A percentile compares a stretch with the other conserved stretches of the same genome.
Conservation (phyloP, 30 jellyfish, hydroid and myxozoan genomes). For the Rhopilema esculentum region DNA sequence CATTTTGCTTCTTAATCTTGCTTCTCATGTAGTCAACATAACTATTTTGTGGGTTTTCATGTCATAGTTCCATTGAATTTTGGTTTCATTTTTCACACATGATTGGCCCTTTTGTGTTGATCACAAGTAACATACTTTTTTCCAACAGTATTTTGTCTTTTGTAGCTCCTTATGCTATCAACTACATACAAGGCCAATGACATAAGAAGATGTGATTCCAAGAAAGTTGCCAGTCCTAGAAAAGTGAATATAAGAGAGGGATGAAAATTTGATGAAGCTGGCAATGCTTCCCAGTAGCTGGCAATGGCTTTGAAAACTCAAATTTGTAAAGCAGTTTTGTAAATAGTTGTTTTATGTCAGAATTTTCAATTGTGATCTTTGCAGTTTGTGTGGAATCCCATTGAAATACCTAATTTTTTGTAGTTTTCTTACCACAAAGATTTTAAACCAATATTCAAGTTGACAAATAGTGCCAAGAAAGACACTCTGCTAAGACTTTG, state of each 20-base stretch:
- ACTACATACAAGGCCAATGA: slow-evolving; percentile 25
- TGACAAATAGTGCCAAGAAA: too few species aligned
- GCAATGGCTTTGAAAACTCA: neutral
- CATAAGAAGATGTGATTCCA: too few species aligned
- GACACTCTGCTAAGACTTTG: too few species aligned
- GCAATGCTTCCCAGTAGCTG: neutral
- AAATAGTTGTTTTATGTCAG: neutral
- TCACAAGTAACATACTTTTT: too few species aligned
- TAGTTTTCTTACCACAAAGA: neutral
- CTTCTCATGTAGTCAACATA: too few species aligned
- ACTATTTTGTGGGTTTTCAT: too few species aligned
- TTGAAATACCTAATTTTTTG: neutral
- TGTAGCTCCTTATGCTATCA: slow-evolving; percentile 28
- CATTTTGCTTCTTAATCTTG: too few species aligned
- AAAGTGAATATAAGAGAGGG: neutral
- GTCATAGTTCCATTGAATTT: too few species aligned
- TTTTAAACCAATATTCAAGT: neutral
- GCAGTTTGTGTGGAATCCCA: neutral
- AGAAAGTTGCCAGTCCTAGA: neutral
- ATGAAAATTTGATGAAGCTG: too few species aligned
- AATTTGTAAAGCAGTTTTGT: neutral
- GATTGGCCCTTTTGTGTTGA: too few species aligned
- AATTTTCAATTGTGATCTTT: too few species aligned
- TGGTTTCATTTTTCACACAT: neutral
- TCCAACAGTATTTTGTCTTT: neutral